Base-by-base conservation (phyloP, 2,113 vertebrate species). In the Zosterops pallidus region DNA sequence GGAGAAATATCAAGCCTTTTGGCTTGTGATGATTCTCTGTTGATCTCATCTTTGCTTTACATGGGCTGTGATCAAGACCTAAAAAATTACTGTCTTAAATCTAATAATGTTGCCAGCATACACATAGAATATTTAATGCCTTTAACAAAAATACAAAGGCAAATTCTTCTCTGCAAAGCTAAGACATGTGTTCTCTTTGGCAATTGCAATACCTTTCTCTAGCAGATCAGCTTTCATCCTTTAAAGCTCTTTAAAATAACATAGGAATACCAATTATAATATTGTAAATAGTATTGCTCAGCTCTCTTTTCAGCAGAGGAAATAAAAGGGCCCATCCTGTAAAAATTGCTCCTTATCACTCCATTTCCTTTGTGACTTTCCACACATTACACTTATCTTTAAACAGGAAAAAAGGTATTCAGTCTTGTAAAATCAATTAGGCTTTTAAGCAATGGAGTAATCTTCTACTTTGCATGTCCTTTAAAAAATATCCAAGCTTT, bases 181-280 rank as follows among this genome's bases (percentile, higher is more conserved):
- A 91, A 95, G 31, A 72, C 70, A 59, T 37, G 3, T 82, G 17
- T 89, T 67, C 53, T 94, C 9, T 86, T 94, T 96, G 75, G 52
- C 44, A 91, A 35, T 83, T 83, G 82, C 90, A 94, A 90, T 87
- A 70, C 28, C 68, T 96, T 96, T 67, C 65, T 39, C 17, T 75
- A 87, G 77, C 14, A 70, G 39, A 95, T 83, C 29, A 47, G 49
- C 80, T 95, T 96, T 97, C 72, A 90, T 92, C 31, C 69, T 75
- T 96, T 91, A 95, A 94, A 76, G 64, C 72, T 97, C 82, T 96
- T 97, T 93, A 95, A 89, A 94, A 94, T 94, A 96, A 91, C 49
- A 94, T 37, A 86, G 52, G 28, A 79, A 94, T 90, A 75, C 18
- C 39, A 56, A 91, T 89, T 96, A 72, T 81, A 93, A 87, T 84